Base-by-base conservation (phyloP, 2,888 invertebrate genomes). In the Notodonta ziczac region DNA sequence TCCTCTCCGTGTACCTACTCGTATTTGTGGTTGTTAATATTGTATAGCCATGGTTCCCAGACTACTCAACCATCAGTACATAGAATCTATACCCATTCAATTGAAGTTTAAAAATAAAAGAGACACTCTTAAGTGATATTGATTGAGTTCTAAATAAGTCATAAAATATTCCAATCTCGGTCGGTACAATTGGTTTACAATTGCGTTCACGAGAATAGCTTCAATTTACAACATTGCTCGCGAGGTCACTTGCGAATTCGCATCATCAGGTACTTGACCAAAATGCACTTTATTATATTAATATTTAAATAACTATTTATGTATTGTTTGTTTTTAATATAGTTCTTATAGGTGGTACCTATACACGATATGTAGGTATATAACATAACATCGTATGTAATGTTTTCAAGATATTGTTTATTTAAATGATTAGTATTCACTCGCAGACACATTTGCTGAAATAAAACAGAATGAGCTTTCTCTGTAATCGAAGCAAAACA, bases 121-220 rank as follows among this genome's bases (percentile, higher is more conserved):
- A 40, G 8, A 40, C 40, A 24, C 24, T 24, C 5, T 3, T 50
- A 50, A 50, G 9, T 16, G 16, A 16, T 16, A 1, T 3, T 16
- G 50, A 16, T 50, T 48, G 14, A n/a, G 16, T 16, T 9, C 46
- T 42, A 46, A n/a, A 46, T 46, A 50, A 50, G 50, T 16, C 50
- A 16, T 50, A 16, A 50, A 50, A 50, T 9, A 16, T 16, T 24
- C 16, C 51, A 32, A 24, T 24, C 10, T 24, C 2, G 51, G 9
- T 12, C 9, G 10, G 50, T 4, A 5, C 56, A 56, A 60, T 56
- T 60, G 56, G 59, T 56, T 55, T 50, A 32, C 40, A 60, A 56
- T 55, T 16, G 16, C 3, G 32, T 6, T 12, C 52, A 16, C 9
- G 39, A 55, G 32, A 55, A 55, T 35, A 35, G 16, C 14, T 40